phyloP scores from a whole-genome alignment of 2,113 vertebrate species.

The Phyllostomus discolor region DNA sequence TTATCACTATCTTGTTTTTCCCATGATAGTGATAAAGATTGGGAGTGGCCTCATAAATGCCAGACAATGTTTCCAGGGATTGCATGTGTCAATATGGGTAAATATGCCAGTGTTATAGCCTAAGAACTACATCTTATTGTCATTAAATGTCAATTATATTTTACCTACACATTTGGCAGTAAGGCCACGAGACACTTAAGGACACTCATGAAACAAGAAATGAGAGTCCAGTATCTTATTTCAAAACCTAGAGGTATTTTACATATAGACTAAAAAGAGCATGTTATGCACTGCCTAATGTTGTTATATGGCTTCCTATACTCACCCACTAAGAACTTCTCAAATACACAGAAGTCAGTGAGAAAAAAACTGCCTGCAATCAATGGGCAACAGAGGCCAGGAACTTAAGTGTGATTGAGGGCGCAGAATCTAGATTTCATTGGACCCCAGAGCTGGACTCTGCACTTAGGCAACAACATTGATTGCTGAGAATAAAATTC shows the following conservation, averaged over 20 bases:
- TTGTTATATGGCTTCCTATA: not conserved
- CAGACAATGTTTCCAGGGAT: not conserved
- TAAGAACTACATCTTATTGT: not conserved
- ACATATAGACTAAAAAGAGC: not conserved
- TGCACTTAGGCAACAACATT: not conserved
- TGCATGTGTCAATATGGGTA: not conserved
- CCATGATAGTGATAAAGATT: not conserved
- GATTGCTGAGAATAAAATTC: conserved; percentile 54
- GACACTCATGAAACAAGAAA: not conserved
- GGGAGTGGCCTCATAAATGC: not conserved
- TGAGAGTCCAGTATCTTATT: not conserved
- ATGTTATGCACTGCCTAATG: not conserved
- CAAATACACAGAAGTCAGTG: not conserved
- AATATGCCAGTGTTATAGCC: not conserved
- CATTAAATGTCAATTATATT: not conserved
- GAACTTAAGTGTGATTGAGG: conserved; percentile 19
- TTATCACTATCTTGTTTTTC: not conserved
- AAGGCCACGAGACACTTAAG: not conserved
- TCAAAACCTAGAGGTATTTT: not conserved
- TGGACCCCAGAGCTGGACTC: not conserved
- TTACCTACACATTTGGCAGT: not conserved
- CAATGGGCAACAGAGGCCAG: not conserved
- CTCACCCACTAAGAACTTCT: not conserved
- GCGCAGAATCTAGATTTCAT: not conserved
- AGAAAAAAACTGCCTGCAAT: not conserved